These are phyloP conservation scores for Scatophagus argus DNA, from an alignment of 2,113 vertebrate genomes.

Conservation along the genomic window DNA sequence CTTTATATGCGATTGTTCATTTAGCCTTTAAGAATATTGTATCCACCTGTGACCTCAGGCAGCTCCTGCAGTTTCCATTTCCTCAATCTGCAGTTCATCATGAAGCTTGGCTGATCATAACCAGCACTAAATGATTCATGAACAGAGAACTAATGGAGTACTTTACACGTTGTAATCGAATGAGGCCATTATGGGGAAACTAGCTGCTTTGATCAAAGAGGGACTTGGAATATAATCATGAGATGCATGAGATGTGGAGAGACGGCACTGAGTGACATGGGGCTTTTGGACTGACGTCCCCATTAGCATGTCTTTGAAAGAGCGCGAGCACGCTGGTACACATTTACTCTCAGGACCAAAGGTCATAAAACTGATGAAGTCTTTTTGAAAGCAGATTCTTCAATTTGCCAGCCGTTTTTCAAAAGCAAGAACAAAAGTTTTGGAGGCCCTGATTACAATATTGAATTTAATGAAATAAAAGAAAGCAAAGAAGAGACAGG, in stretches of 20 bases:
- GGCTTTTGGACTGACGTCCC: slow-evolving; percentile 53
- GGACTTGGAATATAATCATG: slow-evolving; percentile 70
- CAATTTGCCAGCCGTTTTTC: slow-evolving; percentile 36
- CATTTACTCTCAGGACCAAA: slow-evolving; percentile 35
- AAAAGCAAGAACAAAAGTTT: slow-evolving; percentile 11
- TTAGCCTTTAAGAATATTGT: slow-evolving; percentile 60
- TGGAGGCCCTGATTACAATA: slow-evolving; percentile 36
- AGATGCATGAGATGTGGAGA: slow-evolving; percentile 64
- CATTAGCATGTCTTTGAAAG: slow-evolving; percentile 78
- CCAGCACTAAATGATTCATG: slow-evolving; percentile 85
- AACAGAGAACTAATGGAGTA: slow-evolving; percentile 84
- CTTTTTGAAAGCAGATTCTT: slow-evolving; percentile 36
- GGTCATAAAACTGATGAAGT: slow-evolving; percentile 31
- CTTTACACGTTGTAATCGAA: slow-evolving; percentile 84
- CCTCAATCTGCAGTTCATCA: slow-evolving; percentile 79
- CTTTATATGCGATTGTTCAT: slow-evolving; percentile 62
- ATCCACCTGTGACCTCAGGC: slow-evolving; percentile 71
- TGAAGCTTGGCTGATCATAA: slow-evolving; percentile 79
- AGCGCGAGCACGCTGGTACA: slow-evolving; percentile 16
- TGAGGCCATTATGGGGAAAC: slow-evolving; percentile 80
- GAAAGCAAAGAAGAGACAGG: neutral
- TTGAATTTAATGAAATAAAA: slow-evolving; percentile 28
- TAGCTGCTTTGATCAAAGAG: slow-evolving; percentile 78
- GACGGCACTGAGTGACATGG: slow-evolving; percentile 63
- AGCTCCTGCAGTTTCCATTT: slow-evolving; percentile 73